Evolutionary conservation across 92 coral and sea anemone species (phyloP).

Genomic region (Galaxea fascicularis): DNA sequence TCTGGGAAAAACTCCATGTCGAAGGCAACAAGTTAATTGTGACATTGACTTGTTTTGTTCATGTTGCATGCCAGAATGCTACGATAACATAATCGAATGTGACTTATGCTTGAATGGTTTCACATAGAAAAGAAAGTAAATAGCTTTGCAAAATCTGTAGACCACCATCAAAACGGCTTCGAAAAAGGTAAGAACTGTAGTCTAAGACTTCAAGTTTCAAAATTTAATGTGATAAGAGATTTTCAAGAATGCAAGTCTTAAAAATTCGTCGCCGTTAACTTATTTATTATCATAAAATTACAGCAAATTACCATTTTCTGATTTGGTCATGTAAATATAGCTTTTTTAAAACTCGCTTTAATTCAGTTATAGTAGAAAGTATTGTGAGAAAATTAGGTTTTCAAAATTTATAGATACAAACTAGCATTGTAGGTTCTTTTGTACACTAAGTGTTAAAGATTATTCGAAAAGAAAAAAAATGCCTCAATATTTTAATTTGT

Average conservation of each 20-base stretch:
- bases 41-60: constrained; percentile 58
- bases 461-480: not conserved
- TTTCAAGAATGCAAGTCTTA: constrained; percentile 1
- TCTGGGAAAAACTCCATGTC: constrained; percentile 18
- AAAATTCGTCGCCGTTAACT: not conserved
- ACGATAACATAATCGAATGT: constrained; percentile 59
- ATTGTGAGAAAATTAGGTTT: not conserved
- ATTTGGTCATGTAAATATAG: not conserved
- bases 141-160: constrained; percentile 40
- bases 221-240: not conserved
- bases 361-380: not conserved
- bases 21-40: constrained; percentile 18
- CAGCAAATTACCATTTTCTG: constrained; percentile 6
- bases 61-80: constrained; percentile 63
- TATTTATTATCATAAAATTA: not conserved
- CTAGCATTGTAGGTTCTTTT: not conserved
- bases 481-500: not conserved
- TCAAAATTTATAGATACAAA: too few relatives aligned
- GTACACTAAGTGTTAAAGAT: constrained; percentile 15
- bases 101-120: constrained; percentile 54
- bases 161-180: constrained; percentile 13
- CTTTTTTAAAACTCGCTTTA: not conserved
- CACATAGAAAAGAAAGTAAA: constrained; percentile 31
- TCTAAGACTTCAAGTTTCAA: not conserved
- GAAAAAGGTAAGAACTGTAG: constrained; percentile 5